A percentile compares a stretch with the other conserved stretches of the same genome.
Evolutionary conservation across 2,888 invertebrate species (phyloP).

Genomic region (Flabesymbios commensalis): DNA sequence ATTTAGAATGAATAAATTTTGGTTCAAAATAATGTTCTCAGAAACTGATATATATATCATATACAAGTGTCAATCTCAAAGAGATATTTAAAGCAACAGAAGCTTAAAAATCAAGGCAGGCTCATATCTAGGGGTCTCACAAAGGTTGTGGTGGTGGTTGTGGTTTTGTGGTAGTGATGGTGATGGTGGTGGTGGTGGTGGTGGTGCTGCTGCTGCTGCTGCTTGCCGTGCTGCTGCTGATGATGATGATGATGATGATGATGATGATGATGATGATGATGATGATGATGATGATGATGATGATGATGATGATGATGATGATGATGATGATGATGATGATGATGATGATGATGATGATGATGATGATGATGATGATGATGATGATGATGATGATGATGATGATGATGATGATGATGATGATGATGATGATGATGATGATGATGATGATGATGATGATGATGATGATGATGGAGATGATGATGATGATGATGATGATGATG

Average conservation of each 20-base stretch:
- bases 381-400: neutral
- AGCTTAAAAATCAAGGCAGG: too few species aligned
- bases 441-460: neutral
- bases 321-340: neutral
- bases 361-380: neutral
- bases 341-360: neutral
- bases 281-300: neutral
- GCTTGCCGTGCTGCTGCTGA: too few species aligned
- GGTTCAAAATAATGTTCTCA: too few species aligned
- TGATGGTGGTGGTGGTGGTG: neutral
- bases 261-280: neutral
- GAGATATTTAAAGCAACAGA: too few species aligned
- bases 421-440: neutral
- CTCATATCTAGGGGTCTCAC: too few species aligned
- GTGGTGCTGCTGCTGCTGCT: neutral
- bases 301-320: neutral
- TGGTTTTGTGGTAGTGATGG: neutral
- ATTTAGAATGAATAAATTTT: too few species aligned
- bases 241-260: neutral
- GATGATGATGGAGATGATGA: conserved; percentile 3
- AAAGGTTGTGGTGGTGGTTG: too few species aligned
- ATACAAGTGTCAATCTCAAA: too few species aligned
- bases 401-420: neutral
- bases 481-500: neutral
- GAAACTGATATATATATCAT: too few species aligned